phyloP scores from a whole-genome alignment of 2,888 invertebrate genomes.

The Ectemnius cavifrons region DNA sequence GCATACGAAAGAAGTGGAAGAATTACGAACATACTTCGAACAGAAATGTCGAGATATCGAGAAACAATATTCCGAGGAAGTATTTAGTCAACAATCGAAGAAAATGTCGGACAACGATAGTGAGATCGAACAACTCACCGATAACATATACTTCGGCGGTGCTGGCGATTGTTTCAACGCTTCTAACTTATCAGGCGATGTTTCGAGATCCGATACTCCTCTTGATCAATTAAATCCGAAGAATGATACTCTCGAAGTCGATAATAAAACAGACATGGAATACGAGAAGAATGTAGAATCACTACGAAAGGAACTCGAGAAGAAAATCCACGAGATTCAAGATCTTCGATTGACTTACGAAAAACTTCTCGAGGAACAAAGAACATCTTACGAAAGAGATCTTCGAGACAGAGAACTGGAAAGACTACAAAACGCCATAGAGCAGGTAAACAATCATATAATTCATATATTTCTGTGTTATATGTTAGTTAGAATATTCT shows the following conservation, averaged over 20 bases:
- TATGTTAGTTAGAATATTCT: not conserved
- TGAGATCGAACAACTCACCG: conserved; percentile 77
- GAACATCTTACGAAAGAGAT: conserved; percentile 38
- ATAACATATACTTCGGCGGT: conserved; percentile 74
- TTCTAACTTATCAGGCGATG: conserved; percentile 47
- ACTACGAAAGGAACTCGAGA: conserved; percentile 47
- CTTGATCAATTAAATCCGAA: conserved; percentile 33
- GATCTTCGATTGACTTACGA: conserved; percentile 53
- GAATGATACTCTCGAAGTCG: conserved; percentile 3
- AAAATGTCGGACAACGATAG: conserved; percentile 79
- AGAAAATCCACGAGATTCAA: conserved; percentile 43
- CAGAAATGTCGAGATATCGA: conserved; percentile 89
- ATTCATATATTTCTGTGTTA: not conserved
- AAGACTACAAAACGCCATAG: conserved; percentile 45
- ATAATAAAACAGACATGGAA: conserved; percentile 36
- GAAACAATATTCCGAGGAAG: conserved; percentile 87
- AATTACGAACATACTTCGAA: conserved; percentile 88
- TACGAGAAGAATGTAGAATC: conserved; percentile 31
- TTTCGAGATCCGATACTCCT: conserved; percentile 50
- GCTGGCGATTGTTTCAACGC: conserved; percentile 64
- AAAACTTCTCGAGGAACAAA: conserved; percentile 56
- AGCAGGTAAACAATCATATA: conserved; percentile 62
- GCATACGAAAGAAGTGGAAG: conserved; percentile 88
- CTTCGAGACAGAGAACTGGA: conserved; percentile 41
- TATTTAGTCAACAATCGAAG: conserved; percentile 84